A percentile compares a stretch with the other conserved stretches of the same genome.
These are phyloP conservation scores for Pan paniscus DNA, from an alignment of 2,113 vertebrate species.

Conservation along the genomic window DNA sequence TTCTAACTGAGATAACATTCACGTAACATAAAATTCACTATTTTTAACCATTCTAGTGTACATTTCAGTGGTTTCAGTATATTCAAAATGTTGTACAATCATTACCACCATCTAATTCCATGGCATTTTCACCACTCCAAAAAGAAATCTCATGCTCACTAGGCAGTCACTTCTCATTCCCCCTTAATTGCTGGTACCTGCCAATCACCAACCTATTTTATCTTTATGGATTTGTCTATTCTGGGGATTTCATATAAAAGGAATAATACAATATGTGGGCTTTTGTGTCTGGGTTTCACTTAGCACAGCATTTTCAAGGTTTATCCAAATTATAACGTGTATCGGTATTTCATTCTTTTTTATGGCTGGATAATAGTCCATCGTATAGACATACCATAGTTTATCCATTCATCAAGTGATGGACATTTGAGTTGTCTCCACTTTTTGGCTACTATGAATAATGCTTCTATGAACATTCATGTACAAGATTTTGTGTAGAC, in stretches of 20 bases:
- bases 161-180: background rate
- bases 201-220: background rate
- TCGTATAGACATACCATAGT: background rate
- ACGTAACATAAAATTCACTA: background rate
- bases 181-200: background rate
- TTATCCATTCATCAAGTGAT: background rate
- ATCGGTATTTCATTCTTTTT: background rate
- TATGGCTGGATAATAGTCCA: background rate
- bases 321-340: background rate
- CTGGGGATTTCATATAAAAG: background rate
- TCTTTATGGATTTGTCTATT: conserved; percentile 13
- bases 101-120: background rate
- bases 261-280: background rate
- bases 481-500: background rate
- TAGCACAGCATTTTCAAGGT: background rate
- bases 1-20: background rate
- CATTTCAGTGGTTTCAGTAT: background rate
- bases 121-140: background rate
- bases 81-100: background rate
- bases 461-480: background rate
- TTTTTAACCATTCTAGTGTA: background rate
- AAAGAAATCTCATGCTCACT: background rate
- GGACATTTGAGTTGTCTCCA: background rate
- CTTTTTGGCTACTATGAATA: background rate
- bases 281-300: background rate